Conservation (phyloP, 2,113 vertebrate species). For the Pedetes capensis region DNA sequence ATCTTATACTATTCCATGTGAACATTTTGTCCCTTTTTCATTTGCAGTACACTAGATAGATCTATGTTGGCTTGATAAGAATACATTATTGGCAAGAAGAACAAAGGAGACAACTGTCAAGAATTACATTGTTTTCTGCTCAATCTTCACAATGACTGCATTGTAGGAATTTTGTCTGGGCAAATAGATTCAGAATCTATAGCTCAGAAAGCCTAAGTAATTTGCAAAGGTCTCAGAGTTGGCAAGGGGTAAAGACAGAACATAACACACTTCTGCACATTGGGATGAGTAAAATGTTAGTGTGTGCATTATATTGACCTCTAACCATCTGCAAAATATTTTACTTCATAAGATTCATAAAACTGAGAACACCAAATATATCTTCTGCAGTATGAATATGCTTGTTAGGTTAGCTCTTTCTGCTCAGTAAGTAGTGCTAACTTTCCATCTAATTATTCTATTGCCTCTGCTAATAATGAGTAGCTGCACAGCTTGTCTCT, state of each 20-base stretch:
- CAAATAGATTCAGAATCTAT: background rate
- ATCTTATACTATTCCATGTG: background rate
- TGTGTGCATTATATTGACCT: background rate
- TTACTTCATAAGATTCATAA: background rate
- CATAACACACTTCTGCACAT: fast-evolving
- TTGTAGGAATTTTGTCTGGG: background rate
- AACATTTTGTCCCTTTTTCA: background rate
- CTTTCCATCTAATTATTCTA: background rate
- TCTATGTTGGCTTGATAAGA: background rate
- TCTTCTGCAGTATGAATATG: background rate
- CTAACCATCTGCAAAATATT: background rate
- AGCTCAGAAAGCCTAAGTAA: background rate
- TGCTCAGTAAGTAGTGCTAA: background rate
- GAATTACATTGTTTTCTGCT: background rate
- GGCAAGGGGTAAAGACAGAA: background rate
- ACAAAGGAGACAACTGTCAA: background rate
- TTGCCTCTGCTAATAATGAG: background rate
- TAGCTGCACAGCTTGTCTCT: background rate
- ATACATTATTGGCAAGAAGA: background rate
- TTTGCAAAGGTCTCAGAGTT: background rate
- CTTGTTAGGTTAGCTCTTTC: background rate
- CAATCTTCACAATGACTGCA: background rate
- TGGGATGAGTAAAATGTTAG: background rate
- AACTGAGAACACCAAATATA: background rate
- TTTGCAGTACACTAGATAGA: background rate